Percentiles rank a stretch among this genome's conserved stretches.
Evolutionary conservation across 1,140 invertebrate species (phyloP).

Genomic region (Leucophenga varia): DNA sequence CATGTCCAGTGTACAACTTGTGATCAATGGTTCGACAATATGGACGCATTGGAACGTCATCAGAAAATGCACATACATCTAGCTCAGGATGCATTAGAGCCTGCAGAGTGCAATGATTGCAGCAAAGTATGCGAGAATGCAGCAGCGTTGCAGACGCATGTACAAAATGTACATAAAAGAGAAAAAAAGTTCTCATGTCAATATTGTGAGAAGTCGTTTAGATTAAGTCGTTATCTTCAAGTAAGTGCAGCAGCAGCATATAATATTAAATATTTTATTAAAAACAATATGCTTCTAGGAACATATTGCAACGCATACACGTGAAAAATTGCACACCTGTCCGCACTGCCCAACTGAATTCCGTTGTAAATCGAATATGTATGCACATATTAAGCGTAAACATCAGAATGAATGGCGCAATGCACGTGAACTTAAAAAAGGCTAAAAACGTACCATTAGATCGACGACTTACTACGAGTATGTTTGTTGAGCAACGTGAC

Average conservation of each 20-base stretch:
- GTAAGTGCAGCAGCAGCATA: conserved; percentile 6
- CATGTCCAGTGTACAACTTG: conserved; percentile 12
- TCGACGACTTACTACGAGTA: too few species aligned
- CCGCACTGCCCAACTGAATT: conserved; percentile 51
- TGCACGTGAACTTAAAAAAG: conserved; percentile 26
- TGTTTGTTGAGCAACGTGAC: too few species aligned
- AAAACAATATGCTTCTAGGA: conserved; percentile 35
- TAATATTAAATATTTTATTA: too few species aligned
- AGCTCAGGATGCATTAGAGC: background rate
- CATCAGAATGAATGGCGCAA: conserved; percentile 44
- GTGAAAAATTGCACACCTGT: conserved; percentile 51
- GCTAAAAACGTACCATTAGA: too few species aligned
- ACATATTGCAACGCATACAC: conserved; percentile 55
- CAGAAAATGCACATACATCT: conserved; percentile 1
- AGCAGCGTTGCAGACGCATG: conserved; percentile 15
- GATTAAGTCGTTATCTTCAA: conserved; percentile 43
- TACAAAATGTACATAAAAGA: conserved; percentile 8
- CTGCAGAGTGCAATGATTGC: conserved; percentile 26
- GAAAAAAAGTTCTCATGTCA: conserved; percentile 35
- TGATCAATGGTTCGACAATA: conserved; percentile 12
- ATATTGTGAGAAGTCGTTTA: conserved; percentile 43
- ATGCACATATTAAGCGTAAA: conserved; percentile 50
- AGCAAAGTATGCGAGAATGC: conserved; percentile 35
- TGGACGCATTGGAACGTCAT: conserved; percentile 7
- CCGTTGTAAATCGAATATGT: conserved; percentile 54